Percentiles rank a stretch among this genome's conserved stretches.
phyloP scores from a whole-genome alignment of 2,797 vertebrate genomes.

The Miopithecus talapoin region DNA sequence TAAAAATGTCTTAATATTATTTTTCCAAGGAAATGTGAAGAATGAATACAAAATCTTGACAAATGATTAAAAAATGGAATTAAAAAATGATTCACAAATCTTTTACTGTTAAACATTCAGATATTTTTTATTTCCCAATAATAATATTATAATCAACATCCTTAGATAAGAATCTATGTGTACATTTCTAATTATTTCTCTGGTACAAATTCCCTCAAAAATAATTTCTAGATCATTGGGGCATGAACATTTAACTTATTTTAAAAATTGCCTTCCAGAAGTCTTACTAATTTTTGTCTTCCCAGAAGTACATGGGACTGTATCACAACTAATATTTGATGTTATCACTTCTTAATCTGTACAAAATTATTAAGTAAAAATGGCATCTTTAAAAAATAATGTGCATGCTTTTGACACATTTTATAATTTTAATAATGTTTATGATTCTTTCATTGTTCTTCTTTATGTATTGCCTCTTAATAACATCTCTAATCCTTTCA shows the following conservation, averaged over 20 bases:
- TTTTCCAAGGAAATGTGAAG: constrained; percentile 46
- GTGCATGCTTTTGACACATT: background rate
- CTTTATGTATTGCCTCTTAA: background rate
- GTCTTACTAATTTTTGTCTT: background rate
- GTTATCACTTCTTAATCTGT: background rate
- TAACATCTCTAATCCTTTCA: background rate
- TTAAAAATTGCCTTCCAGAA: background rate
- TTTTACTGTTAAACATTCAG: background rate
- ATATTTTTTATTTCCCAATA: constrained; percentile 19
- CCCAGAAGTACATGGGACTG: background rate
- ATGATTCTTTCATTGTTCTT: background rate
- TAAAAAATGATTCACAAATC: background rate
- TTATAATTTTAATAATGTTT: constrained; percentile 24
- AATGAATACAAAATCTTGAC: background rate
- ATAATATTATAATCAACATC: background rate
- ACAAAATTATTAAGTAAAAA: background rate
- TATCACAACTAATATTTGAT: background rate
- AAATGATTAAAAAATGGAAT: background rate
- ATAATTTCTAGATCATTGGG: background rate
- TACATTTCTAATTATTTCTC: background rate
- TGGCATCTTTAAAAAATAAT: constrained; percentile 21
- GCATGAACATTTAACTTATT: background rate
- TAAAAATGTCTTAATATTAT: background rate
- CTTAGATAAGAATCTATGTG: background rate
- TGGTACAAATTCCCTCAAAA: background rate